A percentile compares a stretch with the other conserved stretches of the same genome.
phyloP scores from a whole-genome alignment of 2,888 invertebrate genomes.

The Drosophila neonasuta region DNA sequence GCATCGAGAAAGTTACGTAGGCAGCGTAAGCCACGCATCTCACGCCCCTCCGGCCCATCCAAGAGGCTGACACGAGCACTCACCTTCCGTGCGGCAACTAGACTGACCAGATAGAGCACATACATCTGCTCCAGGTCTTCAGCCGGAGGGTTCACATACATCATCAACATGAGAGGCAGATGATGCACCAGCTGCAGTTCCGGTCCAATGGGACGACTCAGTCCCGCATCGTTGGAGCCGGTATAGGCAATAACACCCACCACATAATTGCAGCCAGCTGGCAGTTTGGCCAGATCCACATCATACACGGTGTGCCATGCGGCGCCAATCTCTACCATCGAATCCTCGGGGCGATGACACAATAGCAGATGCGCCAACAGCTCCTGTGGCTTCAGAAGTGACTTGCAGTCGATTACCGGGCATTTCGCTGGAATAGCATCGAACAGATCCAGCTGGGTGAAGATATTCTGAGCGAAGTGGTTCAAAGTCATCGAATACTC shows the following conservation, averaged over 20 bases:
- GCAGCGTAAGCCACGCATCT: conserved; percentile 50
- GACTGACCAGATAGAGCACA: conserved; percentile 52
- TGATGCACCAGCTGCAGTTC: conserved; percentile 57
- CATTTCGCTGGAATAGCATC: conserved; percentile 44
- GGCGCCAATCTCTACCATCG: conserved; percentile 53
- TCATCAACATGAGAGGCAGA: conserved; percentile 52
- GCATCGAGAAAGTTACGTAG: conserved; percentile 48
- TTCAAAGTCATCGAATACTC: not conserved
- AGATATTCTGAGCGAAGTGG: conserved; percentile 18
- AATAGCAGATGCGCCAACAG: conserved; percentile 54
- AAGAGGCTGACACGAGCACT: conserved; percentile 45
- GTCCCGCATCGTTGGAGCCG: conserved; percentile 23
- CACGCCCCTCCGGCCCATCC: conserved; percentile 11
- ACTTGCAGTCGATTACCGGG: conserved; percentile 39
- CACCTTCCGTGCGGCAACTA: conserved; percentile 32
- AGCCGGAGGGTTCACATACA: conserved; percentile 46
- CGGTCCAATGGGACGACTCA: conserved; percentile 48
- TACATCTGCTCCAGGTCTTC: conserved; percentile 34
- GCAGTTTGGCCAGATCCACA: conserved; percentile 44
- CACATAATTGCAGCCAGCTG: conserved; percentile 51
- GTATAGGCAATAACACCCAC: conserved; percentile 51
- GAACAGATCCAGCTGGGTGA: conserved; percentile 37
- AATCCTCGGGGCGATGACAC: conserved; percentile 50
- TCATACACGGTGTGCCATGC: conserved; percentile 37
- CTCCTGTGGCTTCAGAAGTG: conserved; percentile 45